Evolutionary conservation across 2,888 invertebrate species (phyloP), one percentile per base, ranked within the genome.

Genomic region (Colostygia pectinataria): DNA sequence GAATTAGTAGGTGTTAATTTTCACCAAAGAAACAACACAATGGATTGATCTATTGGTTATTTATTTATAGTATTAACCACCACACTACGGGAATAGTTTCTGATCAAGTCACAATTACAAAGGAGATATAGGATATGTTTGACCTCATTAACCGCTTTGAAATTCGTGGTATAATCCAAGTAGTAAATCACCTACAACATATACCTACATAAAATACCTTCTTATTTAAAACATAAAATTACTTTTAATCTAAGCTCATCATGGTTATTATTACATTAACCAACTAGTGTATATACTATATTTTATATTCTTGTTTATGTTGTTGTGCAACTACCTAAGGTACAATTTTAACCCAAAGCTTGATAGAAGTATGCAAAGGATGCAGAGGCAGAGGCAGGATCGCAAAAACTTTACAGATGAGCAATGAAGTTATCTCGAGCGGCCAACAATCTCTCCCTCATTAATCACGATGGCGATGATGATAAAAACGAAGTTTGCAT

Each of bases 371-470:
- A n/a, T n/a, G n/a, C n/a, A n/a, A n/a, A n/a, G n/a, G n/a, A n/a
- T n/a, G n/a, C n/a, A n/a, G n/a, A n/a, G n/a, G n/a, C n/a, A n/a
- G 10, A 24, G 32, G 32, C 13, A 31, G 24, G 31, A 31, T 45
- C 31, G 23, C 31, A 67, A 65, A 66, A 65, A 59, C 38, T 37
- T 34, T 40, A 32, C 53, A 52, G 55, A 59, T 59, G 61, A 59
- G 48, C 53, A 61, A 66, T 68, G 68, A 66, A 67, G 61, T 68
- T 66, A 68, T 68, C 53, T 44, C 48, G 39, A 52, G 32, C 50
- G 43, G 27, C 50, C 47, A 40, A 45, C 18, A 14, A 37, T 37
- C 42, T 46, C 37, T 20, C 55, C 50, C 57, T 66, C 62, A 63
- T 64, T 55, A 59, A 52, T 52, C 52, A 55, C 27, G 59, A 38